These are phyloP conservation scores for Synanthedon andrenaeformis DNA, from an alignment of 2,888 invertebrate species.

Conservation along the genomic window DNA sequence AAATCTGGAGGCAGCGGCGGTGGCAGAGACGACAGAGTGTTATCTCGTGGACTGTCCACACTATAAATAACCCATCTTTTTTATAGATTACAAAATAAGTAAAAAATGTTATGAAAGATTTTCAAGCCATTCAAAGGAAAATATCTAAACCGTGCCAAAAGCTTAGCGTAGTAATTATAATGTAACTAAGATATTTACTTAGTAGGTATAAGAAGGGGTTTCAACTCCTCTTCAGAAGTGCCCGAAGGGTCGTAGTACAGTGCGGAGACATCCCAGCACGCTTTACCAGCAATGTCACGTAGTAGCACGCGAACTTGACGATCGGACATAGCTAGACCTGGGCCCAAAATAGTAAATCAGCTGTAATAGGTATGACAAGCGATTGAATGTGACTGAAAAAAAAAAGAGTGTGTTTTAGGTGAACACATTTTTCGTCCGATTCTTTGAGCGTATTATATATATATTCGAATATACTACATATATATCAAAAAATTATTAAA, in stretches of 20 bases:
- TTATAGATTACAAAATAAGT: background rate
- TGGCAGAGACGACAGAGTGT: conserved; percentile 64
- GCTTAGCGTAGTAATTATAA: too few relatives aligned
- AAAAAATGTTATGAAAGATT: too few relatives aligned
- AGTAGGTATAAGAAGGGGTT: conserved; percentile 35
- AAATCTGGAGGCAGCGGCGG: conserved; percentile 77
- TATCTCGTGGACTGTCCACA: conserved; percentile 52
- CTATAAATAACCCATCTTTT: conserved; percentile 16
- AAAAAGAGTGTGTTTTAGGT: background rate
- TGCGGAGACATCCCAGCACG: conserved; percentile 95
- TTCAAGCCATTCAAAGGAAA: too few relatives aligned
- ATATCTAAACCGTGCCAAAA: too few relatives aligned
- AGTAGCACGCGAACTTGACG: conserved; percentile 88
- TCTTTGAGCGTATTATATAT: too few relatives aligned
- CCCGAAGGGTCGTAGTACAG: conserved; percentile 81
- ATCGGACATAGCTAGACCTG: conserved; percentile 82
- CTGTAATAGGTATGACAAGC: too few relatives aligned
- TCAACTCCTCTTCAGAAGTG: conserved; percentile 27
- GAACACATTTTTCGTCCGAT: too few relatives aligned
- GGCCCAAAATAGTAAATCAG: conserved; percentile 11
- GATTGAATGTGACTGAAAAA: too few relatives aligned
- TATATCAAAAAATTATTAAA: too few relatives aligned
- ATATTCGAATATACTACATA: too few relatives aligned
- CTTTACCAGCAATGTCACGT: conserved; percentile 92
- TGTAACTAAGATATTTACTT: conserved; percentile 15